Percentiles rank a stretch among this genome's conserved stretches.
Evolutionary conservation across 2,113 vertebrate species (phyloP).

Genomic region (Lophotis ruficrista): DNA sequence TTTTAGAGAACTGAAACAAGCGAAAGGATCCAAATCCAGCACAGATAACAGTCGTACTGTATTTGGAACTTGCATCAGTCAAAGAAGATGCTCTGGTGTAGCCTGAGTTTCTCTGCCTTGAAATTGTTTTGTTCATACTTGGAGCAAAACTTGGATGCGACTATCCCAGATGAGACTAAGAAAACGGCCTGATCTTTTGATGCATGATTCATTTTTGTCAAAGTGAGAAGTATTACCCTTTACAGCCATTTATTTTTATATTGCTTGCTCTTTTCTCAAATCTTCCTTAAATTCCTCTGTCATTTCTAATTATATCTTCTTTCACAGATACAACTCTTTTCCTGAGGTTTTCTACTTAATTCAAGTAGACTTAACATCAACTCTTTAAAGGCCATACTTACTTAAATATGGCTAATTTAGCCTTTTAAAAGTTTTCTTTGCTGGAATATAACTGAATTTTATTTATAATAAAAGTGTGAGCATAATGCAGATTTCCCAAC

Average conservation of each 20-base stretch:
- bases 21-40: background rate
- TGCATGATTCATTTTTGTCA: background rate
- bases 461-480: background rate
- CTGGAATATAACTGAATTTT: background rate
- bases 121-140: background rate
- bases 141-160: background rate
- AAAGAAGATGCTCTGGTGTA: background rate
- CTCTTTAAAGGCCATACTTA: background rate
- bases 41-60: background rate
- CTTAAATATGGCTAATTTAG: background rate
- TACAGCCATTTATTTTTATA: background rate
- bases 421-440: background rate
- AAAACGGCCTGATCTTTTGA: background rate
- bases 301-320: background rate
- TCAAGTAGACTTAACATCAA: background rate
- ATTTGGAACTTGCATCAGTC: background rate
- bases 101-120: background rate
- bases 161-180: background rate
- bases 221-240: background rate
- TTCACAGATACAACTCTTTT: background rate
- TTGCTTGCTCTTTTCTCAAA: background rate
- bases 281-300: background rate
- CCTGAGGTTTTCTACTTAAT: background rate
- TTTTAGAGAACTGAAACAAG: background rate
- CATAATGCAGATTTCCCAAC: accelerated